Conservation (phyloP, 2,888 invertebrate species). For the Corbicula japonica region DNA sequence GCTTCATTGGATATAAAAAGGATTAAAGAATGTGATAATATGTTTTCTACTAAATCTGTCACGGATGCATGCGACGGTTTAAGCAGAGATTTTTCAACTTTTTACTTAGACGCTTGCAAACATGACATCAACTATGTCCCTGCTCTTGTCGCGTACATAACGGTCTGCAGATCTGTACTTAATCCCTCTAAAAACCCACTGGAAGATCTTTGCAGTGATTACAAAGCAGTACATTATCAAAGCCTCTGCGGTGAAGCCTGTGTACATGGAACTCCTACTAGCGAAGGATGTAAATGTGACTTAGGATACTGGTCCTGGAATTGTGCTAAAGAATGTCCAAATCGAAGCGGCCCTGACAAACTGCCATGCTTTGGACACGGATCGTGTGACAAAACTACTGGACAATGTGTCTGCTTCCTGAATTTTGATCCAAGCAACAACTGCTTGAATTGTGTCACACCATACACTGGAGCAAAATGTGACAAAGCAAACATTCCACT, state of each 20-base stretch:
- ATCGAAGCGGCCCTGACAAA: slow-evolving; percentile 23
- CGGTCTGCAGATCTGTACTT: slow-evolving; percentile 62
- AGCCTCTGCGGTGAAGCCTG: slow-evolving; percentile 64
- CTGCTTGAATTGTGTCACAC: slow-evolving; percentile 52
- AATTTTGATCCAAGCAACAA: slow-evolving; percentile 41
- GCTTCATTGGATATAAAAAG: slow-evolving; percentile 7
- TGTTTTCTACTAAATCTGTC: slow-evolving; percentile 33
- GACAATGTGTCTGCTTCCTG: slow-evolving; percentile 58
- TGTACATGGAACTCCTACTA: slow-evolving; percentile 49
- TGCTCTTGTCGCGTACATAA: slow-evolving; percentile 59
- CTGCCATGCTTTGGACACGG: slow-evolving; percentile 69
- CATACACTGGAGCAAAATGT: slow-evolving; percentile 65
- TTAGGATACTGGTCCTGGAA: slow-evolving; percentile 65
- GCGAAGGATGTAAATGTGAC: slow-evolving; percentile 57
- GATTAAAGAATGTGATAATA: slow-evolving; percentile 25
- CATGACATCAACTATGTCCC: slow-evolving; percentile 51
- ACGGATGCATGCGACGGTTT: slow-evolving; percentile 43
- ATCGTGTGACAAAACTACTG: slow-evolving; percentile 60
- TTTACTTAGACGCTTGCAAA: slow-evolving; percentile 49
- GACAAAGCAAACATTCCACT: slow-evolving; percentile 45
- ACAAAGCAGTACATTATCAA: slow-evolving; percentile 49
- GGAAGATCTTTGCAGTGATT: slow-evolving; percentile 63
- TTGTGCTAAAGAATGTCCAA: slow-evolving; percentile 65
- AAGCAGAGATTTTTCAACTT: slow-evolving; percentile 34
- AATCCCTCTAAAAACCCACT: slow-evolving; percentile 59